Conservation (phyloP, 1,140 invertebrate genomes). For the Tetragonula clypearis region DNA sequence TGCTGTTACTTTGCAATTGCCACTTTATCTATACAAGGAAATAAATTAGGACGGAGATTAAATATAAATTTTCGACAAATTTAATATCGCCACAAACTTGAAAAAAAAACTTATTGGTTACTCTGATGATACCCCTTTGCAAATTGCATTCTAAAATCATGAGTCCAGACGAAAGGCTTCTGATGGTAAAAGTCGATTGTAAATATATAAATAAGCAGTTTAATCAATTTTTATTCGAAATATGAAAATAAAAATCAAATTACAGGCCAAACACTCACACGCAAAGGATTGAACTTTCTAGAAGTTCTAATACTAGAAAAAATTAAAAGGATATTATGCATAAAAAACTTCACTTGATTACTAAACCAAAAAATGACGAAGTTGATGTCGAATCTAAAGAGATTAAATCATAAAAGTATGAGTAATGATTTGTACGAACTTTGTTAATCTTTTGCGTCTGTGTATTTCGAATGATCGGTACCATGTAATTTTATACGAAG, state of each 20-base stretch:
- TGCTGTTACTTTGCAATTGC: background rate
- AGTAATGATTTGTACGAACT: background rate
- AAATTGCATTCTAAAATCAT: background rate
- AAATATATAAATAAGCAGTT: background rate
- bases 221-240: background rate
- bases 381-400: background rate
- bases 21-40: background rate
- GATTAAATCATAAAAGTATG: background rate
- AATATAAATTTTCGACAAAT: background rate
- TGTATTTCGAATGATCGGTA: slow-evolving; percentile 20
- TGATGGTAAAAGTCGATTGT: background rate
- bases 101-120: slow-evolving; percentile 7
- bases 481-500: slow-evolving; percentile 33
- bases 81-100: background rate
- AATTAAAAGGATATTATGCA: background rate
- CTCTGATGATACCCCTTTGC: background rate
- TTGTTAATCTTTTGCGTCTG: slow-evolving; percentile 15
- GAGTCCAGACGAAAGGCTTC: background rate
- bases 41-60: too few species aligned
- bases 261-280: background rate
- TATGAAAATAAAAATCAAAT: background rate
- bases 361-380: background rate
- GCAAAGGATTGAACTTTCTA: background rate
- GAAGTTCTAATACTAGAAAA: background rate
- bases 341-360: background rate